phyloP scores from a whole-genome alignment of 2,888 invertebrate species.

The Mythimna albipuncta region DNA sequence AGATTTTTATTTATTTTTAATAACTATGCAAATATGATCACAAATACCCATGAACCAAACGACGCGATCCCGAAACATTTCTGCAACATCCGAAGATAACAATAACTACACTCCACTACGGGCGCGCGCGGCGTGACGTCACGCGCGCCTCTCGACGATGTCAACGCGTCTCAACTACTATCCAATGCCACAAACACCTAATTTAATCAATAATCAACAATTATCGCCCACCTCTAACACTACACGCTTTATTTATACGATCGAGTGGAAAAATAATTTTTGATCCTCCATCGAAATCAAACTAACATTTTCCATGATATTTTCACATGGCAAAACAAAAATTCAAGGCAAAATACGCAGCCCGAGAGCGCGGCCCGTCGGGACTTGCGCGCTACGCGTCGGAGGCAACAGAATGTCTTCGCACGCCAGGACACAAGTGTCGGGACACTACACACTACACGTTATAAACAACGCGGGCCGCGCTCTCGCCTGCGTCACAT shows the following conservation, averaged over 20 bases:
- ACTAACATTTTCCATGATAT: constrained; percentile 82
- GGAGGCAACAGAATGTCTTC: constrained; percentile 63
- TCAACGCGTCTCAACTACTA: constrained; percentile 76
- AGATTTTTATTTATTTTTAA: constrained; percentile 82
- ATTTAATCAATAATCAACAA: constrained; percentile 91
- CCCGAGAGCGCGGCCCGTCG: constrained; percentile 64
- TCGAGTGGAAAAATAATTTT: constrained; percentile 90
- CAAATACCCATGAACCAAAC: constrained; percentile 88
- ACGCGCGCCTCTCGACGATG: constrained; percentile 41
- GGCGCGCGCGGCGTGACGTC: constrained; percentile 53
- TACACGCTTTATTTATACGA: constrained; percentile 87
- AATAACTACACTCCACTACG: constrained; percentile 80
- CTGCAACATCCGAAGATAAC: constrained; percentile 81
- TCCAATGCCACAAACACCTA: constrained; percentile 89
- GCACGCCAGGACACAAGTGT: constrained; percentile 43
- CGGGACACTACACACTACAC: constrained; percentile 63
- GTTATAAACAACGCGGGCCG: constrained; percentile 59
- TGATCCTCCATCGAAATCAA: constrained; percentile 87
- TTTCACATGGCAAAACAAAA: constrained; percentile 84
- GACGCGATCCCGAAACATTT: constrained; percentile 83
- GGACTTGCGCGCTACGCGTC: constrained; percentile 66
- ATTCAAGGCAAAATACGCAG: constrained; percentile 80
- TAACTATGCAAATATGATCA: constrained; percentile 89
- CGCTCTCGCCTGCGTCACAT: constrained; percentile 65
- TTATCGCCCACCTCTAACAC: constrained; percentile 89